phyloP scores from a whole-genome alignment of 1,140 invertebrate species.

The Xylocopa sonorina region DNA sequence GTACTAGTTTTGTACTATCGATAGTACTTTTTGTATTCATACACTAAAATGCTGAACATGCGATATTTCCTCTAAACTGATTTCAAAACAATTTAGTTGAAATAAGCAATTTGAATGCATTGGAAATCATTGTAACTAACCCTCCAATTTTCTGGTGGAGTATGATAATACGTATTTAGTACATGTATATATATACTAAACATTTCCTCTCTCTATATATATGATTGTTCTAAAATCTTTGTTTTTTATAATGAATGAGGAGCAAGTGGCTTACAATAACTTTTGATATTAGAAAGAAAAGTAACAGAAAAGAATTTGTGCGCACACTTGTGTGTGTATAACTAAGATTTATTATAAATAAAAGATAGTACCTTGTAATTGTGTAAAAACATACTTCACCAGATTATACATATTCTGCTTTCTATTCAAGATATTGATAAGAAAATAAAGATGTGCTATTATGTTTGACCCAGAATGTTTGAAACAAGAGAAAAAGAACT shows the following conservation, averaged over 20 bases:
- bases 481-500: neutral
- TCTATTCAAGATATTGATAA: neutral
- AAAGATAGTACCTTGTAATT: neutral
- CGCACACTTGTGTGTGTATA: too few relatives aligned
- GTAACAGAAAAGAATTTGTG: too few relatives aligned
- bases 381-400: constrained; percentile 18
- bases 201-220: neutral
- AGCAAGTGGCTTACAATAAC: too few relatives aligned
- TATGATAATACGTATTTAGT: neutral
- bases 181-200: neutral
- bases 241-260: too few relatives aligned
- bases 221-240: neutral
- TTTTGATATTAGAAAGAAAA: too few relatives aligned
- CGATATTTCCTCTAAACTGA: constrained; percentile 45
- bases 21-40: too few relatives aligned
- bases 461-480: neutral
- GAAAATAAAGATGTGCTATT: neutral
- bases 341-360: too few relatives aligned
- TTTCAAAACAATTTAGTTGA: constrained; percentile 29
- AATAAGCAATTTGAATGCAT: constrained; percentile 20
- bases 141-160: constrained; percentile 24
- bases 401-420: neutral
- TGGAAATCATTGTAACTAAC: constrained; percentile 20
- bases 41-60: constrained; percentile 25
- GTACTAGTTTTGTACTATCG: too few relatives aligned